Evolutionary conservation across 2,888 invertebrate species (phyloP).

Genomic region (Heliothis peltigera): DNA sequence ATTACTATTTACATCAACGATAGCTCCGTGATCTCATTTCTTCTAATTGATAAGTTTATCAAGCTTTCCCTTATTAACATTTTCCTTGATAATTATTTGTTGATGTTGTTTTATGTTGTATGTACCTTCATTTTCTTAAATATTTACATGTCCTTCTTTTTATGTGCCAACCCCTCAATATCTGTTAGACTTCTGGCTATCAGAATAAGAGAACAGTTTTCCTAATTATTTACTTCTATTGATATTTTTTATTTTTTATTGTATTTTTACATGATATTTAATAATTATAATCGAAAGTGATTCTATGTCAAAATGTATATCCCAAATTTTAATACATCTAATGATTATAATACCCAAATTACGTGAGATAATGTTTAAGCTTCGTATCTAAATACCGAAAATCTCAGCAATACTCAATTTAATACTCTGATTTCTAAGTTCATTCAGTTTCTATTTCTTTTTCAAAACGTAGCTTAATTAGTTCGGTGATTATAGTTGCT

Average conservation of each 20-base stretch:
- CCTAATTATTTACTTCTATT: no score
- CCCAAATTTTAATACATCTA: no score
- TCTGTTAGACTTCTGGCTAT: no score
- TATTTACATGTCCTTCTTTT: not conserved
- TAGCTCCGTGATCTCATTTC: conserved; percentile 30
- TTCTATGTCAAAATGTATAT: no score
- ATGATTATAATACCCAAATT: no score
- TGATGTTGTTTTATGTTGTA: not conserved
- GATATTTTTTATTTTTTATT: no score
- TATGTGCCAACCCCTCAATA: not conserved
- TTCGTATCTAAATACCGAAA: no score
- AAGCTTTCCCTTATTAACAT: conserved; percentile 10
- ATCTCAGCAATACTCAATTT: not conserved
- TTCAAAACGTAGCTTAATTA: not conserved
- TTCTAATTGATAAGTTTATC: conserved; percentile 28
- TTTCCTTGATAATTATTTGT: conserved; percentile 3
- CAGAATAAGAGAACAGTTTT: no score
- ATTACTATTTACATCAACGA: conserved; percentile 47
- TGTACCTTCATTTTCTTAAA: not conserved
- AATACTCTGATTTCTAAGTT: not conserved
- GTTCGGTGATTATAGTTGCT: not conserved
- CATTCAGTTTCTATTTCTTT: not conserved
- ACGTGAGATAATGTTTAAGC: no score
- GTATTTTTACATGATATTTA: no score
- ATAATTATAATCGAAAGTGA: no score